A percentile compares a stretch with the other conserved stretches of the same genome.
These are phyloP conservation scores for Chloropsis hardwickii DNA, from an alignment of 2,113 vertebrate species.

Conservation along the genomic window DNA sequence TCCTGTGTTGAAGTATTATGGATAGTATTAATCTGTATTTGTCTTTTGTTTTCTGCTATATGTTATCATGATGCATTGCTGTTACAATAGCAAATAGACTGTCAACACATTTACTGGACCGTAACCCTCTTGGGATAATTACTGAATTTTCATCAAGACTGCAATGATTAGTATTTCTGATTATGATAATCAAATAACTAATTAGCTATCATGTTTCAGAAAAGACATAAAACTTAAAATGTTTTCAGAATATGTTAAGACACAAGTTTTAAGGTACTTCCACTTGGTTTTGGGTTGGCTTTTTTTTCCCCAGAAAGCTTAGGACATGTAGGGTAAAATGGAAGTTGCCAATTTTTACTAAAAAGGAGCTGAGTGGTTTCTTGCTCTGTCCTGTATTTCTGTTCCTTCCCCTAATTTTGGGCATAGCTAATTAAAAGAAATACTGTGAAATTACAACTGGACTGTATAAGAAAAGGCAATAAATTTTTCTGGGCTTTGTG, in stretches of 20 bases:
- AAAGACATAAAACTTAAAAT: conserved; percentile 45
- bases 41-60: conserved; percentile 39
- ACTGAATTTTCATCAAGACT: conserved; percentile 76
- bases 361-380: background rate
- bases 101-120: conserved; percentile 71
- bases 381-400: background rate
- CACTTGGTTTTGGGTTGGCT: background rate
- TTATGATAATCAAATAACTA: conserved; percentile 78
- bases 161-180: conserved; percentile 75
- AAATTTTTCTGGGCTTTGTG: background rate
- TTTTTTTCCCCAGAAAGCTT: background rate
- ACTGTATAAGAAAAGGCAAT: background rate
- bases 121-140: conserved; percentile 67
- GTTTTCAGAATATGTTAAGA: background rate
- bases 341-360: background rate
- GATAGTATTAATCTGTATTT: conserved; percentile 36
- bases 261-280: background rate
- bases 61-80: conserved; percentile 37
- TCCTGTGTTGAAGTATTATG: background rate
- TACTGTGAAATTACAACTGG: background rate
- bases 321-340: background rate
- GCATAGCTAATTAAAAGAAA: background rate
- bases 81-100: conserved; percentile 70
- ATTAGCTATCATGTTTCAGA: conserved; percentile 73
- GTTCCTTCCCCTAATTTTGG: background rate